Base-by-base conservation (phyloP, 2,113 vertebrate genomes). In the Alexandromys fortis region DNA sequence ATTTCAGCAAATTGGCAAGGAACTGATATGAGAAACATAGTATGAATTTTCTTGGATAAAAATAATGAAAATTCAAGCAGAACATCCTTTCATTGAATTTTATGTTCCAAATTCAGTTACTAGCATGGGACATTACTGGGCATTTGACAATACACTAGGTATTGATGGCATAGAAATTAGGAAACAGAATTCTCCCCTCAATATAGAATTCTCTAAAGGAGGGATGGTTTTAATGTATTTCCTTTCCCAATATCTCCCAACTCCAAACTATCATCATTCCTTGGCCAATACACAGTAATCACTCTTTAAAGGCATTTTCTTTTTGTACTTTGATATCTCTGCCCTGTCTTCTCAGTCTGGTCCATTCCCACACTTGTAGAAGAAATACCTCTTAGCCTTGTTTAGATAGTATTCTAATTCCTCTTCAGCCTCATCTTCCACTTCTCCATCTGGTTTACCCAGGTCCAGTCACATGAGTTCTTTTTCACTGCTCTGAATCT, bases 31-130 rank as follows among this genome's bases (percentile, higher is more conserved):
- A 85, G 45, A 83, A 55, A 92, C 68, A 72, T 3, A 65, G 9
- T 83, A 91, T 21, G 13, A 67, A 92, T 76, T 26, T 94, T 94
- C 86, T 87, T 92, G 35, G 65, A 75, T 28, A 96, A 73, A 95
- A 97, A 67, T 82, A 96, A 96, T 68, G 82, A 92, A 92, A 97
- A 93, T 67, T 82, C 42, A 49, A 91, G 93, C 1, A 33, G 58
- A 96, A 83, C 28, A 83, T 75, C 28, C 9, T 91, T 95, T 82
- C 8, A 77, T 11, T 95, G 63, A 93, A 49, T 90, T 92, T 92
- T 92, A 61, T 24, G 52, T 55, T 33, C 4, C 17, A 72, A 4
- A 86, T 67, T 67, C 14, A 65, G 75, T 83, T 93, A 58, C 22
- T 89, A 97, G 81, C 83, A 85, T 68, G 72, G 58, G 87, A 58